These are phyloP conservation scores for Alaudala cheleensis DNA, from an alignment of 2,113 vertebrate species.

Conservation along the genomic window DNA sequence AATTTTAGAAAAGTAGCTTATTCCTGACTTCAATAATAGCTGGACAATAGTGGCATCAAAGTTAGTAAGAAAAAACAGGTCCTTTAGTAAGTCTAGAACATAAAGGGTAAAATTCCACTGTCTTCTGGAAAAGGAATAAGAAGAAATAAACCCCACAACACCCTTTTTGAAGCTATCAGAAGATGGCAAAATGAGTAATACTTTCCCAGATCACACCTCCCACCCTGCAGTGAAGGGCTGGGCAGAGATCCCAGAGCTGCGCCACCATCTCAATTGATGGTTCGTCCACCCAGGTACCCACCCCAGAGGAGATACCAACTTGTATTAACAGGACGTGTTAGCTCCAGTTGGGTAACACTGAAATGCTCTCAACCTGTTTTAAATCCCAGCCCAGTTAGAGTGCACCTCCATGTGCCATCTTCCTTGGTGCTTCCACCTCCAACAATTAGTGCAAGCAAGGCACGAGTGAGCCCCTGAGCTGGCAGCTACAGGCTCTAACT, in stretches of 20 bases:
- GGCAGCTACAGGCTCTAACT: neutral
- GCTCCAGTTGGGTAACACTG: neutral
- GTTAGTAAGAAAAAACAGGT: neutral
- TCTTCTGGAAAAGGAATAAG: neutral
- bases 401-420: accelerated
- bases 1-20: neutral
- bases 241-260: neutral
- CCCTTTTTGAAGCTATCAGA: neutral
- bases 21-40: neutral
- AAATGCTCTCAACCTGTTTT: neutral
- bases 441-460: accelerated
- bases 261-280: neutral
- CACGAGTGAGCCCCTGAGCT: accelerated
- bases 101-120: neutral
- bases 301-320: neutral
- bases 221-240: neutral
- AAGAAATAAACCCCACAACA: neutral
- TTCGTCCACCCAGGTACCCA: neutral
- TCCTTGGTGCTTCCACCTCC: neutral
- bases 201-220: neutral
- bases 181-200: neutral
- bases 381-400: neutral
- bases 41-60: neutral
- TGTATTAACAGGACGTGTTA: neutral
- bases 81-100: neutral